Evolutionary conservation across 2,113 vertebrate genomes (phyloP).

Genomic region (Helogale parvula): DNA sequence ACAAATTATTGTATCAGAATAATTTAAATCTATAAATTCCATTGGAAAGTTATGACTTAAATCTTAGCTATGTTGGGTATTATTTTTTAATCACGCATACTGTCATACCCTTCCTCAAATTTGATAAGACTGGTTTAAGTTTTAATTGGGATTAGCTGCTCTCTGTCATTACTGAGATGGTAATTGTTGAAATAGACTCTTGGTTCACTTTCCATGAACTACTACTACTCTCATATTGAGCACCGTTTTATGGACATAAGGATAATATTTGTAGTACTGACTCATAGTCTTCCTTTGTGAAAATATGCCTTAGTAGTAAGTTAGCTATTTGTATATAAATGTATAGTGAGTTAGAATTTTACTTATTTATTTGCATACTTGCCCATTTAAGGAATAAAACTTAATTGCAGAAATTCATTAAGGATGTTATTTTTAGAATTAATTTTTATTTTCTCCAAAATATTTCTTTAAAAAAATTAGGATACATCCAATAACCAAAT

Average conservation of each 20-base stretch:
- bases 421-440: background rate
- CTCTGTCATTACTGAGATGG: background rate
- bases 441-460: background rate
- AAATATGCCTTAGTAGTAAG: background rate
- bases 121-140: background rate
- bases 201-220: background rate
- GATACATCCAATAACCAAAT: background rate
- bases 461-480: background rate
- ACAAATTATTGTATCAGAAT: background rate
- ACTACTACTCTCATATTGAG: background rate
- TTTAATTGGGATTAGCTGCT: background rate
- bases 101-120: background rate
- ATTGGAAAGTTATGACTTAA: background rate
- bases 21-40: constrained; percentile 26
- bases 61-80: background rate
- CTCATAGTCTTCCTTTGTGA: background rate
- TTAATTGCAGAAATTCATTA: background rate
- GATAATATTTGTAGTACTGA: background rate
- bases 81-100: background rate
- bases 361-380: background rate
- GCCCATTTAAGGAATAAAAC: background rate
- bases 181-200: background rate
- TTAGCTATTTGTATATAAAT: background rate
- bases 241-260: background rate
- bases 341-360: background rate